These are phyloP conservation scores for Idaea straminata DNA, from an alignment of 2,888 invertebrate species.

Conservation along the genomic window DNA sequence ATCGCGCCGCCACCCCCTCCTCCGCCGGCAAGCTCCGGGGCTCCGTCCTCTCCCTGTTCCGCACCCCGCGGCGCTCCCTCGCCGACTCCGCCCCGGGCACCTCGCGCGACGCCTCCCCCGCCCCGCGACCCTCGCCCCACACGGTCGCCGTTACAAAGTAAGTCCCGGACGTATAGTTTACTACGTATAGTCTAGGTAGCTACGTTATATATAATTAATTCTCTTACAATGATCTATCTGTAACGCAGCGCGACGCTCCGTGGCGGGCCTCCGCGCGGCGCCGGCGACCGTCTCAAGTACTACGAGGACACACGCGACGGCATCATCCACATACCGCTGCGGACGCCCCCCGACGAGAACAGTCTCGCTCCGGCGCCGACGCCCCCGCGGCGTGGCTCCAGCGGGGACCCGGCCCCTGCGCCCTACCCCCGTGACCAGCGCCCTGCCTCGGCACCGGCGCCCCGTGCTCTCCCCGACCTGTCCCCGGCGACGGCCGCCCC, in stretches of 20 bases:
- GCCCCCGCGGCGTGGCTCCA: conserved; percentile 24
- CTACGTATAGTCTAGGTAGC: no score
- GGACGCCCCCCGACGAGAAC: conserved; percentile 86
- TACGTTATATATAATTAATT: no score
- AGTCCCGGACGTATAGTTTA: no score
- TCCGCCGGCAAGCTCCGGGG: conserved; percentile 79
- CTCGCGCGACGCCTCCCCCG: conserved; percentile 60
- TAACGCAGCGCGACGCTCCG: conserved; percentile 16
- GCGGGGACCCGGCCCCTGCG: conserved; percentile 31
- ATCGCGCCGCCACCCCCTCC: conserved; percentile 80
- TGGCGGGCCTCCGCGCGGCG: conserved; percentile 27
- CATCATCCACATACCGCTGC: conserved; percentile 85
- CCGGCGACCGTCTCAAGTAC: conserved; percentile 71
- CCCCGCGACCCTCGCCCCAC: conserved; percentile 39
- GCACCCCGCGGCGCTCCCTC: conserved; percentile 70
- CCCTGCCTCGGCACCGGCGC: conserved; percentile 39
- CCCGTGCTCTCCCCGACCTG: conserved; percentile 46
- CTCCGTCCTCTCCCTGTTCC: conserved; percentile 85
- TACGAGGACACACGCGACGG: conserved; percentile 83
- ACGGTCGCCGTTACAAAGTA: conserved; percentile 26
- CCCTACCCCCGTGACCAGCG: conserved; percentile 35
- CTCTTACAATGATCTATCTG: no score
- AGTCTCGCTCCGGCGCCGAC: conserved; percentile 41
- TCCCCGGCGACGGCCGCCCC: conserved; percentile 37
- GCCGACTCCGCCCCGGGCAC: conserved; percentile 60